phyloP scores from a whole-genome alignment of 2,888 invertebrate genomes.

The Xanthia icteritia region DNA sequence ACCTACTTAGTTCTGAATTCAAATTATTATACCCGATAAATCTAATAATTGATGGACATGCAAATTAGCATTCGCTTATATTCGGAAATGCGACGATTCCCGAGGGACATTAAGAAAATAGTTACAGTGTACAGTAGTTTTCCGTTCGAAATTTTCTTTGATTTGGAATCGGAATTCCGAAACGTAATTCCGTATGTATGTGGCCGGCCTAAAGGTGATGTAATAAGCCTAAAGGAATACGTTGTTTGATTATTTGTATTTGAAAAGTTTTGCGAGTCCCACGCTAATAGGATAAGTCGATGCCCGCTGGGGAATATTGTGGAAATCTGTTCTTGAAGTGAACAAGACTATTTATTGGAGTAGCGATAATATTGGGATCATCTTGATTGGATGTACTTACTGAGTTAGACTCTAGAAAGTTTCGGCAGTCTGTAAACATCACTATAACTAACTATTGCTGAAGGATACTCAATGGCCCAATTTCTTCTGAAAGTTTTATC shows the following conservation, averaged over 20 bases:
- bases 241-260: conserved; percentile 4
- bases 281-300: background rate
- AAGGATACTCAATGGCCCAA: background rate
- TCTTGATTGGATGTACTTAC: background rate
- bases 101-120: no score
- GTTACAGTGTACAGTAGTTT: no score
- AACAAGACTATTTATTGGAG: conserved; percentile 6
- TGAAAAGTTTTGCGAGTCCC: conserved; percentile 21
- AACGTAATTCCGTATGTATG: no score
- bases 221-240: conserved; percentile 13
- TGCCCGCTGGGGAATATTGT: background rate
- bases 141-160: no score
- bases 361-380: background rate
- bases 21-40: no score
- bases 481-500: background rate
- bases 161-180: no score
- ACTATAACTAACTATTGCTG: background rate
- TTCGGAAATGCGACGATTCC: no score
- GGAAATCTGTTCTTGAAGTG: conserved; percentile 1
- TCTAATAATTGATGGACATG: no score
- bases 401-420: background rate
- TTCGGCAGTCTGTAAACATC: background rate
- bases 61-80: no score
- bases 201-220: background rate
- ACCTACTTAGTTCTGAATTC: no score